A percentile compares a stretch with the other conserved stretches of the same genome.
phyloP scores from a whole-genome alignment of 2,888 invertebrate species.

The Synanthedon andrenaeformis region DNA sequence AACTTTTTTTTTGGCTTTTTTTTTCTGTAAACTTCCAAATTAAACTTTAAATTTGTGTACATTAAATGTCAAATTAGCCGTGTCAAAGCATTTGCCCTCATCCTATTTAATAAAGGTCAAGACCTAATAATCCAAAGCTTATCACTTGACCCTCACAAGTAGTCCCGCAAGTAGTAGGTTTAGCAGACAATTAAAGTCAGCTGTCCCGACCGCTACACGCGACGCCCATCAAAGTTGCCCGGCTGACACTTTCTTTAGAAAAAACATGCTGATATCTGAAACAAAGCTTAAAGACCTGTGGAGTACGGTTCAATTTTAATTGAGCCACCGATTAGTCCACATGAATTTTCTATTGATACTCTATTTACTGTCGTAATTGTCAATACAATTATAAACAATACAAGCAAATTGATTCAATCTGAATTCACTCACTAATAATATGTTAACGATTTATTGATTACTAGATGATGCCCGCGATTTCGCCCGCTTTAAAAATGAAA shows the following conservation, averaged over 20 bases:
- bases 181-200: constrained; percentile 14
- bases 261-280: background rate
- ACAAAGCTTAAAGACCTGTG: background rate
- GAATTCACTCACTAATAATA: no score
- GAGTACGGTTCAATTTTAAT: background rate
- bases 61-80: no score
- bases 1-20: no score
- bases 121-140: background rate
- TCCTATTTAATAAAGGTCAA: no score
- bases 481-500: no score
- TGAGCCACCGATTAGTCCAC: background rate
- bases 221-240: constrained; percentile 26
- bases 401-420: background rate
- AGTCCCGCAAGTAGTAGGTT: background rate
- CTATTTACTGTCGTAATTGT: background rate
- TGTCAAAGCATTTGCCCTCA: no score
- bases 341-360: background rate
- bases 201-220: constrained; percentile 24
- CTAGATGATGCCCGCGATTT: no score
- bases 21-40: no score
- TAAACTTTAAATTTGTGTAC: no score
- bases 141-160: background rate
- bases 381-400: background rate
- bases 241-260: constrained; percentile 15
- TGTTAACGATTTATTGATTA: no score